Evolutionary conservation across 1,140 invertebrate genomes (phyloP), one percentile per base, ranked within the genome.

Genomic region (Armadillidium nasatum): DNA sequence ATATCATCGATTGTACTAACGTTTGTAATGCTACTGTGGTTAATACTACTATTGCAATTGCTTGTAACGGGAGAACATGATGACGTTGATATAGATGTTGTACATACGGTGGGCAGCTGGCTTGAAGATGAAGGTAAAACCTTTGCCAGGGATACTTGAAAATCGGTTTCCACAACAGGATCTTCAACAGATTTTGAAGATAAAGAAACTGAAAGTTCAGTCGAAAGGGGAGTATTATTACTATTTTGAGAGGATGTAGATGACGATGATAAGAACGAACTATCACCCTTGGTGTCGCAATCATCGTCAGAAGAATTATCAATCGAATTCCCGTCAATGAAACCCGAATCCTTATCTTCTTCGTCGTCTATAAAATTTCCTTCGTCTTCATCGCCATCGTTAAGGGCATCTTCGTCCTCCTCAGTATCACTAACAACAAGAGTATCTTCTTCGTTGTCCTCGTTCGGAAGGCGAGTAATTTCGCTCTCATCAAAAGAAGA

Each of bases 261-360:
- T 23, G 72, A 19, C 10, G 76, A 77, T 0, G 45, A 60, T 3
- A 44, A 67, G 7, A 71, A 73, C 50, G 60, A 45, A 21, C 33
- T 54, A 7, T 46, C 70, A 11, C 22, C 74, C 72, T 71, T 75
- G 22, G 71, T 72, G 22, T 80, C 79, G 70, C 68, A 72, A 50
- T 80, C 79, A 43, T 80, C 79, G 67, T 80, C 79, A 44, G 79
- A 80, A 43, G 79, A 80, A 71, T 80, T 80, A 74, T 80, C 79
- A 46, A 80, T 80, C 6, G 79, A 80, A 68, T 80, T 78, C 21
- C 79, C 77, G 54, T 80, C 79, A 74, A 80, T 80, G 76, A 80
- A 80, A 33, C 79, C 79, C 15, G 79, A 80, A 70, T 80, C 79
- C 67, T 80, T 80, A 44, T 80, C 79, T 46, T 80, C 79, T 71